A percentile compares a stretch with the other conserved stretches of the same genome.
Conservation (phyloP, 2,797 vertebrate genomes). For the Acrossocheilus wenchowensis region DNA sequence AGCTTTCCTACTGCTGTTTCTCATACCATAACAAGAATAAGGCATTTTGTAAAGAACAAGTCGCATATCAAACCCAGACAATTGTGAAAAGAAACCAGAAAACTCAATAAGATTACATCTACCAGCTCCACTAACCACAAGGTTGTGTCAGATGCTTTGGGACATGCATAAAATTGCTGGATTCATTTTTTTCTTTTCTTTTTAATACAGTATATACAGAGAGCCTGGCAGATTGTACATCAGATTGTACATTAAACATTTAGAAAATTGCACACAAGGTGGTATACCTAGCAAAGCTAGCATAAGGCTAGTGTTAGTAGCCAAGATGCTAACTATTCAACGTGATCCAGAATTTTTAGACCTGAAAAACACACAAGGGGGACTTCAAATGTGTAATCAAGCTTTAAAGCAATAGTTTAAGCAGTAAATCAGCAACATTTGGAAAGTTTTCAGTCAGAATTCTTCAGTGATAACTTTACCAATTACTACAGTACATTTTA, state of each 20-base stretch:
- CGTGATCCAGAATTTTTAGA: neutral
- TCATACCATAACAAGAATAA: conserved; percentile 74
- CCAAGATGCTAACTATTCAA: neutral
- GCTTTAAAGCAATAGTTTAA: conserved; percentile 21
- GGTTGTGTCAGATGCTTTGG: conserved; percentile 57
- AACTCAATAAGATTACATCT: conserved; percentile 27
- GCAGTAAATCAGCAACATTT: conserved; percentile 4
- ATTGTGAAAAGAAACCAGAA: conserved; percentile 24
- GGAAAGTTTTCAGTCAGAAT: conserved; percentile 70
- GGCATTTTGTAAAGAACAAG: conserved; percentile 42
- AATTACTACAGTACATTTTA: conserved; percentile 21
- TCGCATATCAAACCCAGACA: conserved; percentile 10
- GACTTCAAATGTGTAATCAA: neutral
- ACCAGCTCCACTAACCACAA: conserved; percentile 36
- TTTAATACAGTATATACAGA: conserved; percentile 72
- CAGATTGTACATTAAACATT: conserved; percentile 76
- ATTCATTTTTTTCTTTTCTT: conserved; percentile 44
- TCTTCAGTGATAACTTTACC: conserved; percentile 69
- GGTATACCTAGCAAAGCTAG: conserved; percentile 67
- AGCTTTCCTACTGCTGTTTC: conserved; percentile 71
- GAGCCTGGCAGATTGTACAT: conserved; percentile 68
- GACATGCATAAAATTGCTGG: conserved; percentile 76
- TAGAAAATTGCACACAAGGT: conserved; percentile 76
- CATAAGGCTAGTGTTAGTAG: conserved; percentile 41
- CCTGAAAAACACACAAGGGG: conserved; percentile 17